Conservation (phyloP, 2,888 invertebrate genomes). For the Drosophila peninsularis region DNA sequence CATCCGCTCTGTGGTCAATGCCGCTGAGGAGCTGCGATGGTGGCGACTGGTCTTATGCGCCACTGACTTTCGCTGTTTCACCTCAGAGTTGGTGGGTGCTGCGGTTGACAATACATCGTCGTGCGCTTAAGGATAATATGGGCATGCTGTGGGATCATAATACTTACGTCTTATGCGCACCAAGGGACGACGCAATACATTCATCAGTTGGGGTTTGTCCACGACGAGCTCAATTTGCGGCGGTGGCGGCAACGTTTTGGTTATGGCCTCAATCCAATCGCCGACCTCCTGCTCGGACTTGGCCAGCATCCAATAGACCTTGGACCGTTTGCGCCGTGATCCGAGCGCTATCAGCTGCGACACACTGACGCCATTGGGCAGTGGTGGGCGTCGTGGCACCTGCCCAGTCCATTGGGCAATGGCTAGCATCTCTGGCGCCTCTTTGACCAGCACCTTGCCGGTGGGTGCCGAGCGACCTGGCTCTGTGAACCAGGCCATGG, state of each 20-base stretch:
- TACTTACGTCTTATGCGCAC: constrained; percentile 88
- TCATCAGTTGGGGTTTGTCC: constrained; percentile 89
- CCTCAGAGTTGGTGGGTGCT: constrained; percentile 86
- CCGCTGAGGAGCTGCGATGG: constrained; percentile 63
- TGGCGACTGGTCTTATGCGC: constrained; percentile 62
- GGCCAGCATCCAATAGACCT: constrained; percentile 93
- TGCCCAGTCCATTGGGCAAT: constrained; percentile 92
- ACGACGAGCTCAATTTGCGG: constrained; percentile 90
- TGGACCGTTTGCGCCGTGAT: constrained; percentile 88
- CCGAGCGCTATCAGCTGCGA: constrained; percentile 92
- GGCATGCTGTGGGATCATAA: neutral
- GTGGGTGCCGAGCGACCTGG: constrained; percentile 84
- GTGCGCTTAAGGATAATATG: constrained; percentile 18
- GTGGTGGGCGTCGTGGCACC: constrained; percentile 90
- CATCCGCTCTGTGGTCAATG: constrained; percentile 69
- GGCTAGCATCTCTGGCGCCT: constrained; percentile 92
- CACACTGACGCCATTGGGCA: constrained; percentile 89
- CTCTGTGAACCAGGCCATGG: constrained; percentile 93
- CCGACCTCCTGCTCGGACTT: constrained; percentile 92
- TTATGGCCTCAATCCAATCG: constrained; percentile 92
- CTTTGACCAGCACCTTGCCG: constrained; percentile 88
- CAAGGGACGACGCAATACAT: constrained; percentile 87
- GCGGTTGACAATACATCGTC: constrained; percentile 35
- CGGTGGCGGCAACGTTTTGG: constrained; percentile 91
- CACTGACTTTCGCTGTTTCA: constrained; percentile 82